These are phyloP conservation scores for Panthera uncia DNA, from an alignment of 2,113 vertebrate genomes.

Conservation along the genomic window DNA sequence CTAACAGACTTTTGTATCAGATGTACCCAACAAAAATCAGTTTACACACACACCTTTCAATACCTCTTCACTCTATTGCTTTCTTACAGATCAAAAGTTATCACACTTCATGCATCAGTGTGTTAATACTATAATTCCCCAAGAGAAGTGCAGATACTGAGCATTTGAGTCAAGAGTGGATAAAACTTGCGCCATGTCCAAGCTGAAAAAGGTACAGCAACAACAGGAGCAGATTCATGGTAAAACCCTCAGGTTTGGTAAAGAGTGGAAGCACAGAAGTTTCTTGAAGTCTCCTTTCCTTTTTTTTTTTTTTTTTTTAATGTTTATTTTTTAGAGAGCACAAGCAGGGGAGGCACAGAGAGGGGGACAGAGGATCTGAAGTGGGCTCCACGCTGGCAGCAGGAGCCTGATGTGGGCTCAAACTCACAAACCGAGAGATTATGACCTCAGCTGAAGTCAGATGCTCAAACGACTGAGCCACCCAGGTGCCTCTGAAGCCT, in stretches of 20 bases:
- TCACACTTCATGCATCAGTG: neutral
- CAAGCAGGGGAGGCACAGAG: too few species aligned
- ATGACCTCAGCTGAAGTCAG: too few species aligned
- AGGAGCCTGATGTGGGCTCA: too few species aligned
- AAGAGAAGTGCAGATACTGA: neutral
- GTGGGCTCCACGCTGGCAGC: too few species aligned
- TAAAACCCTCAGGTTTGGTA: neutral
- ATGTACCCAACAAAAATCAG: neutral
- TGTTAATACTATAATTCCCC: neutral
- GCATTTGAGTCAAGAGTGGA: neutral
- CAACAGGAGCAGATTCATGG: neutral
- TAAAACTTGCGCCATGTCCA: neutral
- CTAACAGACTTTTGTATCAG: neutral
- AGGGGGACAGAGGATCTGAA: too few species aligned
- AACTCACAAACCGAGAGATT: too few species aligned
- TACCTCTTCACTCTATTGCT: neutral
- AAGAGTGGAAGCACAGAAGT: neutral
- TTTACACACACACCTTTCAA: neutral
- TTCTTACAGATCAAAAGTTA: neutral
- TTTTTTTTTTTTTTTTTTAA: too few species aligned
- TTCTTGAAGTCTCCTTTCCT: neutral
- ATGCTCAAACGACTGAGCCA: too few species aligned
- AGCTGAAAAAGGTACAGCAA: neutral
- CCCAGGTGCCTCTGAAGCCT: too few species aligned
- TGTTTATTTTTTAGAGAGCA: too few species aligned